Conservation (phyloP, 2,888 invertebrate species). For the Argyra leucocephala region DNA sequence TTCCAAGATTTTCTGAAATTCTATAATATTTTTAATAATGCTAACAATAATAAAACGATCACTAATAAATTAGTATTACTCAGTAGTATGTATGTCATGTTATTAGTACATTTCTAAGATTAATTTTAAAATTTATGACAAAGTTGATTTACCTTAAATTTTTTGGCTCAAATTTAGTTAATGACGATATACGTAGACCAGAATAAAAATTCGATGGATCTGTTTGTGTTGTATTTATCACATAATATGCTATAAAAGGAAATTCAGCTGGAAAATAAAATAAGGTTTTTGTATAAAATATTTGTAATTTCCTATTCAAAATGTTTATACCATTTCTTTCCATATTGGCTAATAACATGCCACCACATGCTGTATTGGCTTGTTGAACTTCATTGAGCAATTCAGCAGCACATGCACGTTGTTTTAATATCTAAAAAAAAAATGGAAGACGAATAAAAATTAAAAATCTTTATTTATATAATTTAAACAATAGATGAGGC, state of each 20-base stretch:
- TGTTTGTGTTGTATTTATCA: constrained; percentile 77
- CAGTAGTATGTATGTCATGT: too few relatives aligned
- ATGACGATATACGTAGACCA: constrained; percentile 70
- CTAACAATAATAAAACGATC: too few relatives aligned
- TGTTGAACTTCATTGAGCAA: constrained; percentile 59
- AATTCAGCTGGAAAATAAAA: constrained; percentile 59
- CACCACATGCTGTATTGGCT: constrained; percentile 65
- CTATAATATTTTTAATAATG: too few relatives aligned
- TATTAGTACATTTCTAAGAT: too few relatives aligned
- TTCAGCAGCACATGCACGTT: constrained; percentile 67
- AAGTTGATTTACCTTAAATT: constrained; percentile 43
- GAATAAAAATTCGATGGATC: constrained; percentile 80
- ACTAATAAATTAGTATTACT: too few relatives aligned
- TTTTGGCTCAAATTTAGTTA: constrained; percentile 79
- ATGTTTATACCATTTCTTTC: constrained; percentile 63
- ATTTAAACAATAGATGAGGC: too few relatives aligned
- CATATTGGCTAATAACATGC: constrained; percentile 83
- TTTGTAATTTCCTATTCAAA: neutral
- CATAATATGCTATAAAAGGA: constrained; percentile 83
- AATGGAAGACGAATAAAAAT: too few relatives aligned
- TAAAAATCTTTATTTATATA: too few relatives aligned
- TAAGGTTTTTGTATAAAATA: too few relatives aligned
- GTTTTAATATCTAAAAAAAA: constrained; percentile 50
- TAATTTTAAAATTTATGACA: neutral
- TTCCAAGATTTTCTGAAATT: too few relatives aligned